A percentile compares a stretch with the other conserved stretches of the same genome.
Evolutionary conservation across 2,888 invertebrate genomes (phyloP).

Genomic region (Sericinus montela): DNA sequence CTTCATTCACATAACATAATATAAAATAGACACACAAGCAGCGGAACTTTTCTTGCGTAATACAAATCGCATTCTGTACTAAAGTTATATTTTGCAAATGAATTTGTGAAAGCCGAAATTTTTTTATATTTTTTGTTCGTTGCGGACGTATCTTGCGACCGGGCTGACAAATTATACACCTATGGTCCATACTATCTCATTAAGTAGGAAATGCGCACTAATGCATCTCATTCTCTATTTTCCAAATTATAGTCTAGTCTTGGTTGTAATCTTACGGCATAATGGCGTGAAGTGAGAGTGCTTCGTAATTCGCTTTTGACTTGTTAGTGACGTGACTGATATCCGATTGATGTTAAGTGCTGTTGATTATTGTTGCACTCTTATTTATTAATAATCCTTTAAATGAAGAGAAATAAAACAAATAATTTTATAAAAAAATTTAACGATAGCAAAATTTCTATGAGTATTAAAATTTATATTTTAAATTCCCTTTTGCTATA

Average conservation of each 20-base stretch:
- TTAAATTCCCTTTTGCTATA: too few relatives aligned
- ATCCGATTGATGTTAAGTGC: conserved; percentile 21
- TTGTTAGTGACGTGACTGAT: conserved; percentile 27
- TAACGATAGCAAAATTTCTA: too few relatives aligned
- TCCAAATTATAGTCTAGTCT: conserved; percentile 70
- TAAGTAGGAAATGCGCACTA: conserved; percentile 70
- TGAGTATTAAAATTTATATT: too few relatives aligned
- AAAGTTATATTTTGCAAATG: not conserved
- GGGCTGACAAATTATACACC: conserved; percentile 68
- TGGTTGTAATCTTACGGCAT: conserved; percentile 54
- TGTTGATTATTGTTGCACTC: too few relatives aligned
- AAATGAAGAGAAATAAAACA: too few relatives aligned
- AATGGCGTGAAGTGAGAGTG: conserved; percentile 52
- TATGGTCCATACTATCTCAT: conserved; percentile 56
- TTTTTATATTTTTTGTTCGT: conserved; percentile 6
- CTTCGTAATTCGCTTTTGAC: conserved; percentile 39
- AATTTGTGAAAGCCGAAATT: not conserved
- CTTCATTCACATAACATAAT: too few relatives aligned
- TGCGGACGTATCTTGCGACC: conserved; percentile 53
- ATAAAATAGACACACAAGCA: too few relatives aligned
- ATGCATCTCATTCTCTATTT: conserved; percentile 78
- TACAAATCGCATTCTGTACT: not conserved
- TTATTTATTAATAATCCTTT: too few relatives aligned
- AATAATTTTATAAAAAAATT: too few relatives aligned
- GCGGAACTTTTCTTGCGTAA: too few relatives aligned